Percentiles rank a stretch among this genome's conserved stretches.
Conservation (phyloP, 2,113 vertebrate species). For the Furnarius figulus region DNA sequence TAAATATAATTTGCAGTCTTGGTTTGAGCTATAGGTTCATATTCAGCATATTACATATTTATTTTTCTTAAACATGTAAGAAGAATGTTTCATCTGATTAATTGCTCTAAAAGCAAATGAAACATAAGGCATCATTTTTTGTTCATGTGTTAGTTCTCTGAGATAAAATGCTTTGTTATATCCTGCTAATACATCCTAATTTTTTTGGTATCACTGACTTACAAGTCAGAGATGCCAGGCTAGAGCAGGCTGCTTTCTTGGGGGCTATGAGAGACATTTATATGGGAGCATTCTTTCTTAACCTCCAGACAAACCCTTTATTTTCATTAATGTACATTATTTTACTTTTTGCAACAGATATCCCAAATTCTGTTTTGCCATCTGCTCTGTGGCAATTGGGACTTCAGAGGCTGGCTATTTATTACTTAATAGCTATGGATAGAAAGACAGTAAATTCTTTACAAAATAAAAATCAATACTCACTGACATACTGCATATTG, state of each 20-base stretch:
- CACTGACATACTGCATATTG: constrained; percentile 95
- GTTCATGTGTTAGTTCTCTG: background rate
- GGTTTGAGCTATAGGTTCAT: background rate
- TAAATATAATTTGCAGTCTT: background rate
- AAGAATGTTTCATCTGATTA: background rate
- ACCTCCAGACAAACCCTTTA: constrained; percentile 11
- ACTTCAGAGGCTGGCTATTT: constrained; percentile 39
- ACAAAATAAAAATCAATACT: constrained; percentile 92
- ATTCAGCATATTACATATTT: background rate
- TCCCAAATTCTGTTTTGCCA: background rate
- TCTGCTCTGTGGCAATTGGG: constrained; percentile 17
- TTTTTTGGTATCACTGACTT: background rate
- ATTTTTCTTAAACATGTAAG: background rate
- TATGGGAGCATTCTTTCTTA: background rate
- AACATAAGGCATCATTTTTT: background rate
- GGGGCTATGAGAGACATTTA: background rate
- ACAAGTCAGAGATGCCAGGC: background rate
- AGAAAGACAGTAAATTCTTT: constrained; percentile 74
- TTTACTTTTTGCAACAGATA: background rate
- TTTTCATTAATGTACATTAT: background rate
- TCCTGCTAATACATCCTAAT: background rate
- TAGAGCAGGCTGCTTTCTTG: background rate
- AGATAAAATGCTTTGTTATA: background rate
- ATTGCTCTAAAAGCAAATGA: background rate
- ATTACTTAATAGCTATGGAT: constrained; percentile 56